Base-by-base conservation (phyloP, 1,140 invertebrate genomes). In the Leptinotarsa undecemlineata region DNA sequence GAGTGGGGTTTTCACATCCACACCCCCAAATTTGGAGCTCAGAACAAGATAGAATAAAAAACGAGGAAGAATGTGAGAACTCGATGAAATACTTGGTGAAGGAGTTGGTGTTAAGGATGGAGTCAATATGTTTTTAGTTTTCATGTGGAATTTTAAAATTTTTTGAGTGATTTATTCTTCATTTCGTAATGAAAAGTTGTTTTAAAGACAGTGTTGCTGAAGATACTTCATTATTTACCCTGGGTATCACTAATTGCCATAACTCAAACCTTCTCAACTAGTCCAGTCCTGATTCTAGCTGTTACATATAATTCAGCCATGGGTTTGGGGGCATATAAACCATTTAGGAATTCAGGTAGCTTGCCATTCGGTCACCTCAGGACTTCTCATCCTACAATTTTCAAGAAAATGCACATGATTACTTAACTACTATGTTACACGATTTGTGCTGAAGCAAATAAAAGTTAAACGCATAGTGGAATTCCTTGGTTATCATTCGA, bases 391-490 rank as follows among this genome's bases (percentile, higher is more conserved):
- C 67, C 71, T 68, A n/a, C 26, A 71, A 79, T 74, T 78, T 78
- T 74, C 75, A 68, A 75, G 74, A 76, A 78, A 80, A 80, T 78
- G 76, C 78, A 72, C 73, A 74, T 78, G 77, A 80, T 80, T 78
- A 80, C 77, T 80, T 80, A 80, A 80, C 78, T 80, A 80, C 78
- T 72, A 80, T 69, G 72, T 80, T 80, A 80, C 78, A 78, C 78
- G 73, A 61, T 75, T 71, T 66, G 70, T 72, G 61, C 73, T 73
- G 73, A 33, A 63, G 26, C 14, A 33, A 74, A 73, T 74, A 72
- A 74, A 74, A 51, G 68, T 42, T 61, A 76, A 76, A 74, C 71
- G 63, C 20, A 4, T 64, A 64, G 15, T 64, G 11, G 21, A 26
- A 64, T 64, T 57, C 51, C 51, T 57, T 1, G 15, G 13, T 17